Base-by-base conservation (phyloP, 2,797 vertebrate species). In the Pseudochirops corinnae region DNA sequence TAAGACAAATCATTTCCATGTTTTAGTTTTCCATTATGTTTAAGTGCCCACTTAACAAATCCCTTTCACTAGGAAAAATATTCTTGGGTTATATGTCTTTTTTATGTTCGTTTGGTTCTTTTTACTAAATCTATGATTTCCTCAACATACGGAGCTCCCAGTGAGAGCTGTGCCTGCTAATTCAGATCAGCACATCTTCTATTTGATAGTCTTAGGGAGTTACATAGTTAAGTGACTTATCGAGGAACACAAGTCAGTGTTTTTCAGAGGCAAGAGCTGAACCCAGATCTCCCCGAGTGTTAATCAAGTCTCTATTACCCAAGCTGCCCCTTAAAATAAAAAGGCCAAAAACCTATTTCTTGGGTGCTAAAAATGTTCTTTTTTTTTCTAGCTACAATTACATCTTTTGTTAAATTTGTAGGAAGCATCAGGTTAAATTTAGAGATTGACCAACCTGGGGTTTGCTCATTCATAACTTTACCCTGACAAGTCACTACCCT, bases 1-100 rank as follows among this genome's bases (percentile, higher is more conserved):
- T 74, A 90, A 96, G 56, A 91, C 95, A 97, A 95, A 97, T n/a
- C 24, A 46, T 96, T 94, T 92, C 29, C 93, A 26, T 52, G 57
- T 52, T 93, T 87, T 74, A 3, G 50, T 92, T 56, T 95, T 94
- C 94, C 28, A 94, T 55, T 1, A 50, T 46, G 9, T 74, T 74
- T n/a, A n/a, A 74, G 33, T n/a, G 21, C n/a, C 18, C 67, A 82
- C 7, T 87, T 26, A 26, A 91, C 53, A 93, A 46, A 96, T 3
- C 52, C 26, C 16, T 52, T 87, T 87, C 21, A 91, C 55, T 52
- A 62, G 90, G 5, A 14, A 67, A 95, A 95, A 90, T 13, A 92
- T 93, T n/a, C 67, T 39, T 39, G 18, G 2, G n/a, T 62, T 39
- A 39, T 24, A 21, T 74, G n/a, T 39, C 7, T 39, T 39, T 92